Conservation (phyloP, 1,140 invertebrate species). For the Neodiprion lecontei region DNA sequence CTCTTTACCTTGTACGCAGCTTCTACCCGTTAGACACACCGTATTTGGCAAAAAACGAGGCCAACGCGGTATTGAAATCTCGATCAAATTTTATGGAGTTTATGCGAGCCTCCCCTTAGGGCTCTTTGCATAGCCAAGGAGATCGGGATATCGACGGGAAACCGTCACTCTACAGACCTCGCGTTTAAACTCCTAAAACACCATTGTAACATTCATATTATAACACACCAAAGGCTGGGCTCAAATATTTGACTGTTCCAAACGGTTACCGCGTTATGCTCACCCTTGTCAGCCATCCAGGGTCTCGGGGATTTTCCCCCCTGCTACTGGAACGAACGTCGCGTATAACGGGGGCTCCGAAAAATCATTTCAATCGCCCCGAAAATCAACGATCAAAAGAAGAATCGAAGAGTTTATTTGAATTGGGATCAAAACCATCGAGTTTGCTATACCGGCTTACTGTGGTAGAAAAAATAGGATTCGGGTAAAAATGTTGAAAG, state of each 20-base stretch:
- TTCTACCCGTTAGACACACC: background rate
- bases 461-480: too few species aligned
- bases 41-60: background rate
- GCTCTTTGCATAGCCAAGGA: background rate
- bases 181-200: background rate
- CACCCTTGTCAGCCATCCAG: background rate
- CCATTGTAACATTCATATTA: background rate
- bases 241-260: slow-evolving; percentile 7
- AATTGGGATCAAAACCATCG: background rate
- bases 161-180: background rate
- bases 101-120: background rate
- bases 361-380: background rate
- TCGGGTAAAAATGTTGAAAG: too few species aligned
- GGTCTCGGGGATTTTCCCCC: background rate
- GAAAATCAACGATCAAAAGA: too few species aligned
- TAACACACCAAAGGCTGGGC: background rate
- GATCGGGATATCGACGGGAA: too few species aligned
- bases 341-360: background rate
- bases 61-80: background rate
- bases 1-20: background rate
- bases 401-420: background rate
- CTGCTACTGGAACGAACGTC: background rate
- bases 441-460: background rate
- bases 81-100: background rate
- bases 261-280: slow-evolving; percentile 6